Evolutionary conservation across 2,888 invertebrate species (phyloP).

Genomic region (Leucoptera coffeella): DNA sequence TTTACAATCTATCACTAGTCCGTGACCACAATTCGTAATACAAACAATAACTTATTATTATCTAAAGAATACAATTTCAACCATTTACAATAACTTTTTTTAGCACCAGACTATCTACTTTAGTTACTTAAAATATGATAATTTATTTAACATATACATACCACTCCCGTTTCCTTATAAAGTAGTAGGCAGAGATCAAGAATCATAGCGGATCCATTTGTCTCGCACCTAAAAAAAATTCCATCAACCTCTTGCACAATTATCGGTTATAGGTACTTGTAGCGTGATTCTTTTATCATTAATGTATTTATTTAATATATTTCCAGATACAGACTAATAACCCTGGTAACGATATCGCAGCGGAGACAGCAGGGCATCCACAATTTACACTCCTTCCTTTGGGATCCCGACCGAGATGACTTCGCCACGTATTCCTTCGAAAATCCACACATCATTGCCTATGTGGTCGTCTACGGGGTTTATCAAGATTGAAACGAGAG

Average conservation of each 20-base stretch:
- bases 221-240: not conserved
- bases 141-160: too few relatives aligned
- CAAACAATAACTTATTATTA: not conserved
- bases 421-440: slow-evolving; percentile 57
- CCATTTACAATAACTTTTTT: too few relatives aligned
- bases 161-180: not conserved
- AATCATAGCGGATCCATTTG: not conserved
- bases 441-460: slow-evolving; percentile 57
- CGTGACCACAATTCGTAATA: not conserved
- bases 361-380: slow-evolving; percentile 60
- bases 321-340: slow-evolving; percentile 61
- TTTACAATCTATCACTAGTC: not conserved
- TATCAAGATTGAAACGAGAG: slow-evolving; percentile 68
- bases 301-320: slow-evolving; percentile 2
- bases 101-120: too few relatives aligned
- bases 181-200: not conserved
- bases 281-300: not conserved
- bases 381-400: slow-evolving; percentile 57
- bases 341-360: slow-evolving; percentile 60
- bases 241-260: not conserved
- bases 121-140: too few relatives aligned
- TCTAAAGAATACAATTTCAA: too few relatives aligned
- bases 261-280: too few relatives aligned
- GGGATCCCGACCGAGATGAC: slow-evolving; percentile 61
- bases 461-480: slow-evolving; percentile 59